Base-by-base conservation (phyloP, 1,140 invertebrate species). In the Varroa destructor region DNA sequence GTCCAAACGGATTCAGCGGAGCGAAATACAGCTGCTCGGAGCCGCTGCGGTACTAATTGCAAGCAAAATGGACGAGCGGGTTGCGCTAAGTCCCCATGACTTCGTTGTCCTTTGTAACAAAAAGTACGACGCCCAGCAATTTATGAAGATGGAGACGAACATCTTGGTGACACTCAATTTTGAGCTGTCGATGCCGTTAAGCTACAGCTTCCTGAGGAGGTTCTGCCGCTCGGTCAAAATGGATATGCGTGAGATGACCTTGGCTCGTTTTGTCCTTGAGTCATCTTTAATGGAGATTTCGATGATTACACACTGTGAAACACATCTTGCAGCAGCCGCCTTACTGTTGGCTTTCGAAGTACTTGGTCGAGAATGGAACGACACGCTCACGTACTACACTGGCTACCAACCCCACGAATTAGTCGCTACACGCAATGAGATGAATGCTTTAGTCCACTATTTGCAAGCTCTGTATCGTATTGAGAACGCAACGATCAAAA, bases 51-150 rank as follows among this genome's bases (percentile, higher is more conserved):
- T 98, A 55, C 93, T 97, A 75, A 88, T 99, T 75, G 88, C 95
- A 37, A 87, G 90, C 76, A 99, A 99, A 84, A 97, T 89, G 83
- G 95, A 99, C 81, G 93, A 98, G 82, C 84, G 93, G 72, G 87
- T 89, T 74, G 90, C 89, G 67, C 95, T 90, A 0, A 82, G 89
- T 72, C 85, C 97, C 67, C 92, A 97, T 77, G 94, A 98, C 78
- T 96, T 97, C 79, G 81, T 96, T 36, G 97, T 95, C 79, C 91
- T 97, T 75, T 95, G 93, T 82, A 93, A 97, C 81, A 89, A 93
- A 76, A 90, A 90, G 40, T 98, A 97, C 79, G 85, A 84, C 6
- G 83, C 87, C 67, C 82, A 84, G 73, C 88, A 97, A 79, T 81
- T 98, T 43, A 84, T 94, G 56, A 81, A 83, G 71, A 96, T 97